These are phyloP conservation scores for Pristionchus exspectatus DNA, from an alignment of 2,888 invertebrate genomes.

Conservation along the genomic window DNA sequence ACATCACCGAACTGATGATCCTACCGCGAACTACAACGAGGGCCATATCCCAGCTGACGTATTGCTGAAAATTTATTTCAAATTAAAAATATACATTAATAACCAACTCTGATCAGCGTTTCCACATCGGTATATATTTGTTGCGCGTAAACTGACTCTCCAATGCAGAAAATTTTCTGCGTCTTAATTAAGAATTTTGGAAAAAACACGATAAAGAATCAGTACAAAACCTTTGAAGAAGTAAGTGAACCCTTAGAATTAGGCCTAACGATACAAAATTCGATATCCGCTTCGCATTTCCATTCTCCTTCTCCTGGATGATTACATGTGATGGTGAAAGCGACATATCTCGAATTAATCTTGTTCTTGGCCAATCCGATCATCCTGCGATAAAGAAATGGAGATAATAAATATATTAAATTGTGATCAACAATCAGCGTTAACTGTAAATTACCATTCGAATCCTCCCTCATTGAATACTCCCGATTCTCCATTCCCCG, in stretches of 20 bases:
- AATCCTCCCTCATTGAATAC: neutral
- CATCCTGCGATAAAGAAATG: neutral
- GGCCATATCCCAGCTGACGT: neutral
- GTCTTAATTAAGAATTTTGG: no score
- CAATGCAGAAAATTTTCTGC: no score
- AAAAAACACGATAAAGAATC: no score
- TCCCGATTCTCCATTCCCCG: neutral
- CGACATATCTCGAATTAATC: neutral
- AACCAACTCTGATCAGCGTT: neutral
- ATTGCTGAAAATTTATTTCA: neutral
- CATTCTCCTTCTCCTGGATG: neutral
- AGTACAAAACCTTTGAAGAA: no score
- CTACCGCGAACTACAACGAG: neutral
- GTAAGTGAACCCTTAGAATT: no score
- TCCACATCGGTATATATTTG: no score
- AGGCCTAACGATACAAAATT: neutral
- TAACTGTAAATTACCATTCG: neutral
- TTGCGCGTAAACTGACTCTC: no score
- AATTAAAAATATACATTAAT: neutral
- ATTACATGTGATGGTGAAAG: neutral
- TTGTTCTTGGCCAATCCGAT: neutral
- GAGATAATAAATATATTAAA: neutral
- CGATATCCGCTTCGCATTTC: neutral
- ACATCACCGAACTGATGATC: neutral
- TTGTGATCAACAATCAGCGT: no score